Percentiles rank a stretch among this genome's conserved stretches.
Evolutionary conservation across 1,140 invertebrate genomes (phyloP).

Genomic region (Philotrypesis tridentata): DNA sequence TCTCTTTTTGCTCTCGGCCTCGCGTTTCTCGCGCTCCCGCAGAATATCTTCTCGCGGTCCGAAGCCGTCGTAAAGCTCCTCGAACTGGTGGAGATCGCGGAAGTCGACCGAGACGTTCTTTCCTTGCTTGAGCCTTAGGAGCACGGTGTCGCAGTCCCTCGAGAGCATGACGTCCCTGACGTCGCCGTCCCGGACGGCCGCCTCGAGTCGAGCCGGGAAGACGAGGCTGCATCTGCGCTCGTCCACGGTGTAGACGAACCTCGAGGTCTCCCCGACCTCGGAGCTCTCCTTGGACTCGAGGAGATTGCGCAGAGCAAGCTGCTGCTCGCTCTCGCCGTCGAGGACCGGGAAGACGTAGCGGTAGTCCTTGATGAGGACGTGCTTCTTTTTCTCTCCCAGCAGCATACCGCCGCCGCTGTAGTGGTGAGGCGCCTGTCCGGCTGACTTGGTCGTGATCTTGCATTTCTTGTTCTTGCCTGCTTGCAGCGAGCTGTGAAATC

Average conservation of each 20-base stretch:
- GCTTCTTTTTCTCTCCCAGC: slow-evolving; percentile 78
- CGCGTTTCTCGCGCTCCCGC: slow-evolving; percentile 77
- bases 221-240: slow-evolving; percentile 84
- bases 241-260: slow-evolving; percentile 84
- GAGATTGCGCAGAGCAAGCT: slow-evolving; percentile 77
- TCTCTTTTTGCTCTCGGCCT: slow-evolving; percentile 73
- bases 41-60: slow-evolving; percentile 78
- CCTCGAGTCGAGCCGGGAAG: slow-evolving; percentile 83
- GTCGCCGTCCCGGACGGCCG: slow-evolving; percentile 84
- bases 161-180: slow-evolving; percentile 85
- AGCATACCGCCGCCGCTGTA: slow-evolving; percentile 74
- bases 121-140: slow-evolving; percentile 82
- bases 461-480: slow-evolving; percentile 78
- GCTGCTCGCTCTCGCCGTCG: slow-evolving; percentile 79
- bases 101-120: slow-evolving; percentile 83
- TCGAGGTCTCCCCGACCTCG: slow-evolving; percentile 73
- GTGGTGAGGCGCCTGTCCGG: slow-evolving; percentile 75
- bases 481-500: slow-evolving; percentile 73
- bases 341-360: slow-evolving; percentile 83
- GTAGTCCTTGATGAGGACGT: slow-evolving; percentile 80
- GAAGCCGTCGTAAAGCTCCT: slow-evolving; percentile 77
- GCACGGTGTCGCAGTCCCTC: slow-evolving; percentile 81
- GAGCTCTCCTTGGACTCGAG: slow-evolving; percentile 76
- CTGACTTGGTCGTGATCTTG: slow-evolving; percentile 78
- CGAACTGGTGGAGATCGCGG: slow-evolving; percentile 74